Evolutionary conservation across 1,140 invertebrate genomes (phyloP).

Genomic region (Mamestra configurata): DNA sequence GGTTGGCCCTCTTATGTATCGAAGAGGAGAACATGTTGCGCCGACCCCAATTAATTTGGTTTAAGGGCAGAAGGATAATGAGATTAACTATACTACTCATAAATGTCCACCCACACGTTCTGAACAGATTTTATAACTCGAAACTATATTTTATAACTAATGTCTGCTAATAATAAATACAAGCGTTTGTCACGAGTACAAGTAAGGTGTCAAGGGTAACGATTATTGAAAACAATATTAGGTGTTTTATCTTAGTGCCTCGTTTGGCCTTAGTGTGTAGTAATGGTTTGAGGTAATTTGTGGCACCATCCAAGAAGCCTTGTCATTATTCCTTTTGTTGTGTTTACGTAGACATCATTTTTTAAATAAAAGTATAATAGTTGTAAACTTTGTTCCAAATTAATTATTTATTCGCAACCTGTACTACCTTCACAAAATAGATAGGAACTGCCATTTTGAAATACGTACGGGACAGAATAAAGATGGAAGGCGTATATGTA

Average conservation of each 20-base stretch:
- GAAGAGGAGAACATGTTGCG: too few species aligned
- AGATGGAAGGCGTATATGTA: too few species aligned
- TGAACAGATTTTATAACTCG: background rate
- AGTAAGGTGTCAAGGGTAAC: conserved; percentile 52
- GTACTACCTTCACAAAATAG: too few species aligned
- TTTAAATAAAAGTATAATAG: background rate
- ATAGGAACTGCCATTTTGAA: too few species aligned
- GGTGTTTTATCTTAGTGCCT: conserved; percentile 26
- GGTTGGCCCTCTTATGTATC: too few species aligned
- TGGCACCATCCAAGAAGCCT: conserved; percentile 35
- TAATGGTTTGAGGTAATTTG: conserved; percentile 39
- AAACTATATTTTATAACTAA: background rate
- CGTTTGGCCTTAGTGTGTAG: conserved; percentile 3
- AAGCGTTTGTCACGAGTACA: conserved; percentile 37
- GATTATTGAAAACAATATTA: conserved; percentile 49
- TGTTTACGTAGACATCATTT: background rate
- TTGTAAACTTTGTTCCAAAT: background rate
- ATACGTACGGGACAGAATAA: too few species aligned
- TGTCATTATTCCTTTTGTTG: conserved; percentile 18
- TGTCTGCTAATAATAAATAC: conserved; percentile 38
- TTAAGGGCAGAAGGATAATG: too few species aligned
- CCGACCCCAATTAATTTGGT: too few species aligned
- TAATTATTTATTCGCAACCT: too few species aligned
- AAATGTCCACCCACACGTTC: background rate
- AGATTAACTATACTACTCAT: background rate